Evolutionary conservation across 1,140 invertebrate genomes (phyloP), one percentile per base, ranked within the genome.

Genomic region (Eriosoma lanigerum): DNA sequence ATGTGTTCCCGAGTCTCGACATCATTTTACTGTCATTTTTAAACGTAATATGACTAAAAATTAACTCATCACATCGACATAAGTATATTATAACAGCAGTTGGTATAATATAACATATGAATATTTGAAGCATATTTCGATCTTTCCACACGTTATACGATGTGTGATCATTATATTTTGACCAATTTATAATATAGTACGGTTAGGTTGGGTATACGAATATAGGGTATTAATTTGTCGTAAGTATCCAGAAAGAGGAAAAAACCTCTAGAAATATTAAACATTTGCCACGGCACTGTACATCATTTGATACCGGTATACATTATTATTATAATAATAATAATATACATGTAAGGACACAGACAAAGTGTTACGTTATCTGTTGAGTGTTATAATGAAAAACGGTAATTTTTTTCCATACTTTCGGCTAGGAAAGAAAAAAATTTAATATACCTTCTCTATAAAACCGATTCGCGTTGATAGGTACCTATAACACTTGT

Each of bases 231-330:
- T n/a, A n/a, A n/a, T n/a, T n/a, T n/a, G n/a, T n/a, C n/a, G n/a
- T n/a, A n/a, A n/a, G n/a, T n/a, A n/a, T n/a, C n/a, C n/a, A n/a
- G n/a, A 38, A 38, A 26, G 15, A 17, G 3, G 29, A 64, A 32
- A 29, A 32, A 32, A 19, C 26, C 26, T 17, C 17, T 26, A 64
- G 3, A 38, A 64, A 64, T 64, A 38, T 64, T 38, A 38, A 64
- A 64, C 62, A 64, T 64, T 64, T 64, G n/a, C 62, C 62, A 64
- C 62, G 62, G 62, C 62, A 19, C 32, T 32, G 62, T 64, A 3
- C 32, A 3, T 17, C 17, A 29, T 29, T 19, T 15, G 26, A 62
- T 19, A 9, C 6, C 29, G 29, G 8, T 38, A 38, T 64, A 38
- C 1, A 32, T 64, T 64, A n/a, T 64, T 38, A n/a, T 38, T 32